Evolutionary conservation across 2,797 vertebrate genomes (phyloP).

Genomic region (Sebastes flavidus): DNA sequence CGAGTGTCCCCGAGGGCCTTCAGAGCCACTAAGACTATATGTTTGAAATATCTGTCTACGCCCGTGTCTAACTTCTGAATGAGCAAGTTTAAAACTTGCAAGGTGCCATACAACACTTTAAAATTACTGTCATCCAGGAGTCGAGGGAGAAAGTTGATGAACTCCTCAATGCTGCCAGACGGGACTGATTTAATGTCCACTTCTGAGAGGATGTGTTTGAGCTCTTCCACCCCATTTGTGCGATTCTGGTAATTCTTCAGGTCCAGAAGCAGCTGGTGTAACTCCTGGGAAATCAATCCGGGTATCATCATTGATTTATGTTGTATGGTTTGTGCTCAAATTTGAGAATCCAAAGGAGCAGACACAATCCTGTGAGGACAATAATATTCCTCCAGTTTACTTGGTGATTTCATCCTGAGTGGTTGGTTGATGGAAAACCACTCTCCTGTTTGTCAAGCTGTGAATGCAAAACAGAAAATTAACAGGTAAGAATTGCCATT

Average conservation of each 20-base stretch:
- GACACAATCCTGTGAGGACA: constrained; percentile 56
- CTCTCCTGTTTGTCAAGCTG: constrained; percentile 52
- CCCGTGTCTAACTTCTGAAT: constrained; percentile 83
- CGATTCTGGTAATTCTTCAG: constrained; percentile 88
- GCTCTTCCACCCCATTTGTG: constrained; percentile 88
- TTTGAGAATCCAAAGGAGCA: constrained; percentile 49
- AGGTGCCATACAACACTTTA: constrained; percentile 86
- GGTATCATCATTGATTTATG: constrained; percentile 81
- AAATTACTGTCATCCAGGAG: constrained; percentile 91
- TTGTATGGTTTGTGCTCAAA: constrained; percentile 56
- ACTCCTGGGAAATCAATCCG: constrained; percentile 88
- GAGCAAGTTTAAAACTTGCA: constrained; percentile 87
- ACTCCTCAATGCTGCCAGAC: constrained; percentile 78
- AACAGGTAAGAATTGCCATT: neutral
- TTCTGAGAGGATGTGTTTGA: constrained; percentile 81
- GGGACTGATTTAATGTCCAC: constrained; percentile 76
- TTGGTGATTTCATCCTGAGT: constrained; percentile 63
- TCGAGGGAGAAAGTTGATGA: constrained; percentile 84
- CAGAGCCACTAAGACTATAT: constrained; percentile 82
- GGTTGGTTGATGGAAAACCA: constrained; percentile 44
- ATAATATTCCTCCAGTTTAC: constrained; percentile 53
- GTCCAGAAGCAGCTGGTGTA: constrained; percentile 89
- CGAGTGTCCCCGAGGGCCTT: constrained; percentile 87
- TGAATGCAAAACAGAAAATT: constrained; percentile 31
- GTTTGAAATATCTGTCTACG: constrained; percentile 80